These are phyloP conservation scores for Heliconius himera DNA, from an alignment of 1,140 invertebrate species.

Conservation along the genomic window DNA sequence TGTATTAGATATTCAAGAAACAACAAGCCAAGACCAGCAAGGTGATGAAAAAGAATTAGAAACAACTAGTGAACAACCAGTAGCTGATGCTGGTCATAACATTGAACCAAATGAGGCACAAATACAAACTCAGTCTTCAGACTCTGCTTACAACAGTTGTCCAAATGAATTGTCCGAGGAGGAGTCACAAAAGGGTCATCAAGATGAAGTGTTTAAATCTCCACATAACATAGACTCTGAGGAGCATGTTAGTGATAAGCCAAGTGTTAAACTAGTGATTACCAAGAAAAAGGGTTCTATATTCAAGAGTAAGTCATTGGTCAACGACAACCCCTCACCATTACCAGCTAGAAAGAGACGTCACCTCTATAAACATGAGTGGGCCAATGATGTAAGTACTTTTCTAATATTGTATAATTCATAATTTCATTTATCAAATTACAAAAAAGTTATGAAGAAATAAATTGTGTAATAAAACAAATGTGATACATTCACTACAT, in stretches of 20 bases:
- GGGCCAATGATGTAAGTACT: constrained; percentile 87
- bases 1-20: constrained; percentile 35
- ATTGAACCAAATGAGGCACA: constrained; percentile 53
- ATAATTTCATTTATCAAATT: background rate
- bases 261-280: constrained; percentile 85
- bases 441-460: background rate
- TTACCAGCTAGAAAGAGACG: constrained; percentile 87
- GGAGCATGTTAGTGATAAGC: constrained; percentile 71
- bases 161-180: constrained; percentile 74
- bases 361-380: constrained; percentile 93
- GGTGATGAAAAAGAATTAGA: constrained; percentile 45
- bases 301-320: constrained; percentile 91
- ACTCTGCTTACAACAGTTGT: constrained; percentile 75
- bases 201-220: constrained; percentile 76
- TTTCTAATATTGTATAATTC: background rate
- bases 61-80: constrained; percentile 51
- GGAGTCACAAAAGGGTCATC: constrained; percentile 60
- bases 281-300: constrained; percentile 93
- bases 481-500: background rate
- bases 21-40: constrained; percentile 21
- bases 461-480: background rate
- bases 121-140: constrained; percentile 66
- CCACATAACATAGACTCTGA: constrained; percentile 67
- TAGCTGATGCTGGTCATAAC: constrained; percentile 37
- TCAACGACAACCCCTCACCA: constrained; percentile 83